Conservation (phyloP, 1,140 invertebrate genomes). For the Apis florea region DNA sequence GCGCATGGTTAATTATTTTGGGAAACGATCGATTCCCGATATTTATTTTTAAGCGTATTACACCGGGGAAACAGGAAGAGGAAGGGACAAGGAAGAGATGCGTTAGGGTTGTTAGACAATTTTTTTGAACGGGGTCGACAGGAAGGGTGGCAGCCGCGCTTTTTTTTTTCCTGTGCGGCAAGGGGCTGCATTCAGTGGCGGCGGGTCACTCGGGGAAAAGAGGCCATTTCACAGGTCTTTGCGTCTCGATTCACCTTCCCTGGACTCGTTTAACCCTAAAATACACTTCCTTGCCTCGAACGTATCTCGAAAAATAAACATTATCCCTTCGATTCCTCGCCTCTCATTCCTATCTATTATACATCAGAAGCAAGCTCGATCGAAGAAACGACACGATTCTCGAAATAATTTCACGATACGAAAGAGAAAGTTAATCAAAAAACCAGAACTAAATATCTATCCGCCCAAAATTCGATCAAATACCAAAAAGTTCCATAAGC, state of each 20-base stretch:
- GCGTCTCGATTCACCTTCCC: conserved; percentile 32
- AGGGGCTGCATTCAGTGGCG: conserved; percentile 29
- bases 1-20: conserved; percentile 46
- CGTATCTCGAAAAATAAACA: conserved; percentile 12
- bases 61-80: conserved; percentile 44
- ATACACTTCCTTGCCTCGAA: background rate
- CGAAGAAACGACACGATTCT: no score
- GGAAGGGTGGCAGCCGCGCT: conserved; percentile 28
- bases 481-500: no score
- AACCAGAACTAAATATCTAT: no score
- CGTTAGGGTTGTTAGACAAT: conserved; percentile 44
- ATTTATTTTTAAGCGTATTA: conserved; percentile 43
- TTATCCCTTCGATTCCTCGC: background rate
- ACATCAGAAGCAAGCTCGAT: background rate
- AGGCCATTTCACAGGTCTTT: conserved; percentile 57
- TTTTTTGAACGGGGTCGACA: conserved; percentile 45
- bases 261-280: conserved; percentile 28
- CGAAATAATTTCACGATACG: no score
- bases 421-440: no score
- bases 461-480: no score
- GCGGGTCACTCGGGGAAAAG: conserved; percentile 52
- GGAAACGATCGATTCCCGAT: conserved; percentile 46
- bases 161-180: conserved; percentile 37
- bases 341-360: background rate
- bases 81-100: conserved; percentile 41